phyloP scores from a whole-genome alignment of 2,113 vertebrate species.

The Nerophis ophidion region DNA sequence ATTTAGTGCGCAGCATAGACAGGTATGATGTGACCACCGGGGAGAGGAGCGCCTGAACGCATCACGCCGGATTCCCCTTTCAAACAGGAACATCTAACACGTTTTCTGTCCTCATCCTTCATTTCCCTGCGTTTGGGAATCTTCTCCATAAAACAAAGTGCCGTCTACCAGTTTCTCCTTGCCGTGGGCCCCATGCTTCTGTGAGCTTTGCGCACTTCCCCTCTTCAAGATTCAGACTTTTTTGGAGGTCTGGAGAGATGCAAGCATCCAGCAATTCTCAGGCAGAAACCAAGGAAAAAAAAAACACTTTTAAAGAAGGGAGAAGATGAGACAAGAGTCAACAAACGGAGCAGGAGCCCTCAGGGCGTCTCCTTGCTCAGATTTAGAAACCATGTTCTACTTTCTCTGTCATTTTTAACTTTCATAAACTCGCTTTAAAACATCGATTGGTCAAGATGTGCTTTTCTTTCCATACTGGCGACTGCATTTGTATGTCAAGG shows the following conservation, averaged over 20 bases:
- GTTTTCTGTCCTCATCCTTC: not conserved
- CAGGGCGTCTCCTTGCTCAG: not conserved
- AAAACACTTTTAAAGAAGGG: not conserved
- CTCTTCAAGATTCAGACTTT: not conserved
- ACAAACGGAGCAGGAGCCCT: not conserved
- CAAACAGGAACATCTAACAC: not conserved
- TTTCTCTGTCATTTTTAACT: not conserved
- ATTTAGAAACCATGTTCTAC: constrained; percentile 3
- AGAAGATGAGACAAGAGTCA: constrained; percentile 7
- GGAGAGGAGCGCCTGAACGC: constrained; percentile 1
- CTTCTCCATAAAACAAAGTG: not conserved
- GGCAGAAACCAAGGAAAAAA: not conserved
- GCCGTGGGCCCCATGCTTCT: not conserved
- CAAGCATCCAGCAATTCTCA: constrained; percentile 1
- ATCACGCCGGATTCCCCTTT: not conserved
- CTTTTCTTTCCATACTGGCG: constrained; percentile 3
- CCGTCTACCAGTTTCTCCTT: not conserved
- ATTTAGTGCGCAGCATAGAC: too few species aligned
- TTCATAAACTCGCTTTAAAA: not conserved
- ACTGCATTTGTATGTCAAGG: not conserved
- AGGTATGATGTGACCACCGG: constrained; percentile 8
- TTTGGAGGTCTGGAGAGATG: constrained; percentile 2
- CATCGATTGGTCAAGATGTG: not conserved
- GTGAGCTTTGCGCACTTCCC: constrained; percentile 1
- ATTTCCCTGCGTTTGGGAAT: constrained; percentile 2